phyloP scores from a whole-genome alignment of 2,888 invertebrate species.

The Troilus luridus region DNA sequence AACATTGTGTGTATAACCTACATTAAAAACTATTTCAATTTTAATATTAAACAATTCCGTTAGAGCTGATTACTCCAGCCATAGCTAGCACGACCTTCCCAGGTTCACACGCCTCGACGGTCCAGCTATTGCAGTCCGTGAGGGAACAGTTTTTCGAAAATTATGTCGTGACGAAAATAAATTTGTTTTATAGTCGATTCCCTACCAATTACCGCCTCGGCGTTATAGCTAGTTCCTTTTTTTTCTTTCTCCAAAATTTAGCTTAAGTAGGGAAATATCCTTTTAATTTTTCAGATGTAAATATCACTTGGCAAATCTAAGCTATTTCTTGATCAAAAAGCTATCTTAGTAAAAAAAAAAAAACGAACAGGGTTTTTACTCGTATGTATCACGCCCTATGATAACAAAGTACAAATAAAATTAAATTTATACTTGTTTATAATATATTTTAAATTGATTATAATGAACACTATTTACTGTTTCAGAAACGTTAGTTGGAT shows the following conservation, averaged over 20 bases:
- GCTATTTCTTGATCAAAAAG: too few species aligned
- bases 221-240: not conserved
- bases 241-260: not conserved
- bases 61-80: not conserved
- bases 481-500: too few species aligned
- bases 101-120: not conserved
- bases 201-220: not conserved
- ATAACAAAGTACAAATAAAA: too few species aligned
- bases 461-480: too few species aligned
- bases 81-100: not conserved
- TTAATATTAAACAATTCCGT: not conserved
- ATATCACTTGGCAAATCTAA: not conserved
- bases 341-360: too few species aligned
- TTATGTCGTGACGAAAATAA: conserved; percentile 34
- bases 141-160: conserved; percentile 40
- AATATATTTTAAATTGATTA: too few species aligned
- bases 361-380: too few species aligned
- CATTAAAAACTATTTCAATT: not conserved
- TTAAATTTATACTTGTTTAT: too few species aligned
- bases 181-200: not conserved
- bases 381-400: too few species aligned
- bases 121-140: not conserved
- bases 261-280: not conserved
- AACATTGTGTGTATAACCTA: too few species aligned
- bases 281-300: not conserved